Base-by-base conservation (phyloP, 2,797 vertebrate species). In the Oreortyx pictus region DNA sequence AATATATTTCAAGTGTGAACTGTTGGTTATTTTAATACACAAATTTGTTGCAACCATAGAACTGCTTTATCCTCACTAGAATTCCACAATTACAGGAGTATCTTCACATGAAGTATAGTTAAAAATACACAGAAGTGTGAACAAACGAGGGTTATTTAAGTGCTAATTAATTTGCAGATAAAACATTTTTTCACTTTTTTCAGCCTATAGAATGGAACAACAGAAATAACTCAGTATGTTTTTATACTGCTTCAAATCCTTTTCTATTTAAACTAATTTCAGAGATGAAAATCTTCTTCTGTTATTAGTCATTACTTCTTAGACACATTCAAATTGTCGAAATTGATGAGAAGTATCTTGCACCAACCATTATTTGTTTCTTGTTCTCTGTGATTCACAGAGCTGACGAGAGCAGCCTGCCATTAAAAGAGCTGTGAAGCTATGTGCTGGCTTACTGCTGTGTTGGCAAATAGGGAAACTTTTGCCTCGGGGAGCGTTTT, bases 401-500 rank as follows among this genome's bases (percentile, higher is more conserved):
- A 22, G 1, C 8, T 76, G 93, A 25, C 64, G 12, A 3, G 5
- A 81, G 59, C 75, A 59, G 56, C 11, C 81, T 93, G 88, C 77
- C 86, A 78, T 77, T 81, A 64, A 19, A 57, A 81, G 73, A 49
- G 71, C 72, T 57, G 29, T 3, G n/a, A 49, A 90, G 59, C 47
- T 31, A 4, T 14, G n/a, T 60, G 72, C 72, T 91, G 82, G 18
- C 79, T 95, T 56, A 20, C 75, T 94, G 70, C 87, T 92, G 89
- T 7, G 81, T 41, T 44, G 78, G 67, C 24, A 91, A 64, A 88
- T 19, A 57, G 74, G 68, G 52, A 76, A 95, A 76, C 27, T 44
- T 73, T 82, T 65, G 50, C 72, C 82, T 89, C 62, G 92, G 82
- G 77, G 90, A 94, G 64, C 80, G 27, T 4, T 89, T 93, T 73